phyloP scores from a whole-genome alignment of 2,888 invertebrate species.

The Nephrotoma appendiculata region DNA sequence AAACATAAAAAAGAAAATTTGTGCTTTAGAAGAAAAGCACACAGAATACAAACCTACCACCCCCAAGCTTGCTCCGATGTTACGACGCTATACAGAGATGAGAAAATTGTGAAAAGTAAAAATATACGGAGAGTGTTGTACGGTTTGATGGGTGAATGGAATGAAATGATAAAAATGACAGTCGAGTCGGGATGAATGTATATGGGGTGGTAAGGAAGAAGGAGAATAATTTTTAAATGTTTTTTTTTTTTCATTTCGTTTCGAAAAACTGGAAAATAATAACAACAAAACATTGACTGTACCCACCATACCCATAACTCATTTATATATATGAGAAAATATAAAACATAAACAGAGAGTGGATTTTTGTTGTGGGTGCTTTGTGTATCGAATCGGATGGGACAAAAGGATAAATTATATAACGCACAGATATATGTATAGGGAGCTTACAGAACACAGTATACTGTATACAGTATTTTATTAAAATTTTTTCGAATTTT shows the following conservation, averaged over 20 bases:
- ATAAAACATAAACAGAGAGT: not conserved
- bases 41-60: not conserved
- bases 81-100: not conserved
- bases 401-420: not conserved
- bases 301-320: not conserved
- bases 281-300: not conserved
- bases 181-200: not conserved
- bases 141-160: not conserved
- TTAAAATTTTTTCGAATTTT: not conserved
- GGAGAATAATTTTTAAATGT: not conserved
- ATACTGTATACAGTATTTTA: not conserved
- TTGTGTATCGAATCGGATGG: not conserved
- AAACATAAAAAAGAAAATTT: not conserved
- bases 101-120: not conserved
- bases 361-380: not conserved
- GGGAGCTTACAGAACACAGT: not conserved
- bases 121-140: not conserved
- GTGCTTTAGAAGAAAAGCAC: not conserved
- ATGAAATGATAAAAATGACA: not conserved
- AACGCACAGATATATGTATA: not conserved
- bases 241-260: not conserved
- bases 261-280: not conserved
- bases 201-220: not conserved
- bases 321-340: not conserved
- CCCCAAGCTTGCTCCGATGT: not conserved